Base-by-base conservation (phyloP, 2,797 vertebrate species). In the Podarcis siculus region DNA sequence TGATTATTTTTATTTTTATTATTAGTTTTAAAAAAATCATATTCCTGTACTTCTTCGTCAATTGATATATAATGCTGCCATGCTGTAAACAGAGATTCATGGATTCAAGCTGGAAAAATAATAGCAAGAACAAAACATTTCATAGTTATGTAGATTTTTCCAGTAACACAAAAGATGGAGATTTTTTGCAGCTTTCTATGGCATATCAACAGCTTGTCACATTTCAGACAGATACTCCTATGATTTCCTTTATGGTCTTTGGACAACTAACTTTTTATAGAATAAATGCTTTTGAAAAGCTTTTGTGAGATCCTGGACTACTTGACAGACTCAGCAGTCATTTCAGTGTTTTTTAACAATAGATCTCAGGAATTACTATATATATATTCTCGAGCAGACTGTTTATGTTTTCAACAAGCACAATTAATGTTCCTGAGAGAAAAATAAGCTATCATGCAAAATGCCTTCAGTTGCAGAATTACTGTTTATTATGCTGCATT, bases 61-160 rank as follows among this genome's bases (percentile, higher is more conserved):
- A 32, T 64, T 81, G 42, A 82, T 61, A 92, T 67, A 92, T 90
- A 32, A 87, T 89, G 87, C 49, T 71, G 94, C 92, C 92, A 92
- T 93, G 91, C 92, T 91, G 89, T 90, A 64, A 90, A 64, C 78
- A 90, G 82, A 61, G 85, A 86, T 10, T 77, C 32, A 90, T 73
- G 81, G 75, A 92, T 42, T 82, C 39, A 64, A 82, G 58, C 61
- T 45, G 19, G 3, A 78, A 66, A 67, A 39, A 27, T 58, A 90
- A 90, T 92, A 92, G 90, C 89, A 93, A 89, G 93, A 94, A 91
- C 92, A 95, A 93, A 87, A 71, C 37, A 90, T 76, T 82, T 82
- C 93, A 93, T 91, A 93, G 79, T 85, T 92, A 61, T 88, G 35
- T 37, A 13, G 83, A 61, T 84, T 75, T 91, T 49, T n/a, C 66